Percentiles rank a stretch among this genome's conserved stretches.
Conservation (phyloP, 2,888 invertebrate genomes). For the Celastrina argiolus region DNA sequence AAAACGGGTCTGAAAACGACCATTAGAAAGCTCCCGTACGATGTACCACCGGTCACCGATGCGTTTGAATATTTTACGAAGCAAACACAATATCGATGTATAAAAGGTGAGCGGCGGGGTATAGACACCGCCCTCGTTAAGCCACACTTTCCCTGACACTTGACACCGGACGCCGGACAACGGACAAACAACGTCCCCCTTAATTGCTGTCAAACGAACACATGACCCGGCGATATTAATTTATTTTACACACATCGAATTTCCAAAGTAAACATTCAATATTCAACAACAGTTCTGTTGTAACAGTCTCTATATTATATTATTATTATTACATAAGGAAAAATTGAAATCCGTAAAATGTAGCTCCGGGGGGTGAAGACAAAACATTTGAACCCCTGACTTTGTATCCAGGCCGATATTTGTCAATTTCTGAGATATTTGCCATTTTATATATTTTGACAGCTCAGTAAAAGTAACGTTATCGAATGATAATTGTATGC, state of each 20-base stretch:
- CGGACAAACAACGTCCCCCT: slow-evolving; percentile 37
- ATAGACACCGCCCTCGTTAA: slow-evolving; percentile 29
- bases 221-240: slow-evolving; percentile 30
- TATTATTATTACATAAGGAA: too few relatives aligned
- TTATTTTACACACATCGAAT: slow-evolving; percentile 29
- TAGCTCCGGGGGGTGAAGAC: too few relatives aligned
- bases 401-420: too few relatives aligned
- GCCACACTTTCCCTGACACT: slow-evolving; percentile 40
- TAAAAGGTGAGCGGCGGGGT: neutral
- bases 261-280: slow-evolving; percentile 21
- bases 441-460: too few relatives aligned
- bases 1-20: neutral
- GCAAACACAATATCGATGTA: slow-evolving; percentile 2
- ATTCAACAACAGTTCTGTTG: too few relatives aligned
- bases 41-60: neutral
- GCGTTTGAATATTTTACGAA: slow-evolving; percentile 1
- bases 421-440: too few relatives aligned
- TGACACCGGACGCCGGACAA: slow-evolving; percentile 48
- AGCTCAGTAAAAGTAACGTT: too few relatives aligned
- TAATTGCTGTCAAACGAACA: slow-evolving; percentile 36
- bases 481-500: too few relatives aligned
- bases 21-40: slow-evolving; percentile 22
- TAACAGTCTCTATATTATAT: too few relatives aligned
- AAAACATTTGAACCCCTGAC: too few relatives aligned
- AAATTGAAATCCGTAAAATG: too few relatives aligned